Evolutionary conservation across 2,113 vertebrate genomes (phyloP), one percentile per base, ranked within the genome.

Genomic region (Hoplias malabaricus): DNA sequence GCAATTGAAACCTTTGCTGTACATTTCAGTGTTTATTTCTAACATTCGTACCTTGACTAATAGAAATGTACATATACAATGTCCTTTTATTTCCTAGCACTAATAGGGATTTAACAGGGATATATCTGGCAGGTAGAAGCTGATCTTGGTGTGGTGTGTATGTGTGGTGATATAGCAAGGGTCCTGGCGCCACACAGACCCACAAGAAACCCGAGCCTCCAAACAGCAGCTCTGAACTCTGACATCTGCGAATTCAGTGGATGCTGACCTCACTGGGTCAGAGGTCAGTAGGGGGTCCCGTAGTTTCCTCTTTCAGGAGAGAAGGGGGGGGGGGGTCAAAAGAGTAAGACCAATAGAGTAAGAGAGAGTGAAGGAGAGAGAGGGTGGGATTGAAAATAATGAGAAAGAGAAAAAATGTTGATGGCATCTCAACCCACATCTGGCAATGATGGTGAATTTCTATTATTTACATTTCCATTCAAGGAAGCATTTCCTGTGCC

Each of bases 161-260:
- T 69, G 69, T 71, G 34, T 48, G 29, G 69, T 38, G 50, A 43
- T 56, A 57, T 75, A 65, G 63, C 33, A 19, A 46, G n/a, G 29
- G 69, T 31, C 83, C 91, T 93, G 94, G 94, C 93, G 93, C 93
- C 94, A 89, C 87, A 89, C 88, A 91, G 92, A 92, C 91, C 89
- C 56, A 54, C 87, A 87, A 87, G 93, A 91, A 93, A 94, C 91
- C 89, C 87, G 91, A 94, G 92, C 87, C 86, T 86, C 87, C 88
- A 84, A 89, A 87, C 88, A 80, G 88, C 88, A 84, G 90, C 90
- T 91, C 93, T 92, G 91, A 92, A 91, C 89, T 89, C 90, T 93
- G 93, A 95, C 94, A 95, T 94, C 94, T 95, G 94, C 88, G 91
- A 93, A 93, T 93, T 94, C 93, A 88, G 89, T 86, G 90, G 89